Evolutionary conservation across 2,113 vertebrate genomes (phyloP).

Genomic region (Alces alces): DNA sequence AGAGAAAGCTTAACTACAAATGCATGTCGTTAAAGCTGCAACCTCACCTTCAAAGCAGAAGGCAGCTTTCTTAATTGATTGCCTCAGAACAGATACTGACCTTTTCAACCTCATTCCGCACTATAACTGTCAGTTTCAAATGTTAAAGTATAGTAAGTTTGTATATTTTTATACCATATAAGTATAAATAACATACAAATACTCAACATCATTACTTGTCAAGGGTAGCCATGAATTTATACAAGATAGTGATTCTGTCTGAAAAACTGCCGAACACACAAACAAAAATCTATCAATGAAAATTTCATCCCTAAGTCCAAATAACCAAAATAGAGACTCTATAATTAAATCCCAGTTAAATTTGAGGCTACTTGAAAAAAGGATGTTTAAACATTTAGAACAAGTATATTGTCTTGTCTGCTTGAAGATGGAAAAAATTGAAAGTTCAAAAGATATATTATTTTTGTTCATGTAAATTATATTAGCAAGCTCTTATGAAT

Average conservation of each 20-base stretch:
- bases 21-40: background rate
- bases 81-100: background rate
- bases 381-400: background rate
- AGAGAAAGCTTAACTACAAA: background rate
- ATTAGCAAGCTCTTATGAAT: background rate
- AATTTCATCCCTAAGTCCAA: background rate
- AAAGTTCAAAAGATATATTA: background rate
- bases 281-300: background rate
- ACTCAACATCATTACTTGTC: background rate
- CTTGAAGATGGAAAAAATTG: background rate
- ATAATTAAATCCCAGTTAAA: background rate
- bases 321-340: background rate
- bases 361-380: background rate
- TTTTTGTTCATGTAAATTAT: background rate
- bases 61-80: background rate
- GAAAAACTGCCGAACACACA: background rate
- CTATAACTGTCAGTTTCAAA: background rate
- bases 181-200: background rate
- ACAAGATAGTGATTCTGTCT: background rate
- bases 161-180: background rate
- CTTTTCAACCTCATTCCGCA: background rate
- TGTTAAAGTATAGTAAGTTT: background rate
- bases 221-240: background rate
- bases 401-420: background rate
- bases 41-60: background rate